Evolutionary conservation across 2,113 vertebrate genomes (phyloP).

Genomic region (Triplophysa rosa): DNA sequence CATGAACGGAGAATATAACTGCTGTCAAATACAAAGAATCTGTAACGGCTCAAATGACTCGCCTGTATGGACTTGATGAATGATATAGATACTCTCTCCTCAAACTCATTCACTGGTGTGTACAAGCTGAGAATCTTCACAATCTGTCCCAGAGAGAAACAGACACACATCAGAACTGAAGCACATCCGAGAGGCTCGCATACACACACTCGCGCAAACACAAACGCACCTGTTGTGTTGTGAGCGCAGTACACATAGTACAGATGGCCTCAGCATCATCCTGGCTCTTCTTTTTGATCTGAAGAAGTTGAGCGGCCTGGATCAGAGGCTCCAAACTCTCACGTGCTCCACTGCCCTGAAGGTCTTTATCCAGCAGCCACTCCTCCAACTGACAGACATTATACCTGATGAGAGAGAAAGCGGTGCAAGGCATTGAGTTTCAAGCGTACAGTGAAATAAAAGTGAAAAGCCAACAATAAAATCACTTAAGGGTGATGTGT

Average conservation of each 20-base stretch:
- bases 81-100: conserved; percentile 88
- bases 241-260: conserved; percentile 88
- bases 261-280: conserved; percentile 91
- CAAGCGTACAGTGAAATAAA: not conserved
- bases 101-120: conserved; percentile 96
- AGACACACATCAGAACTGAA: not conserved
- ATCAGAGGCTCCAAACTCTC: conserved; percentile 92
- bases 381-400: conserved; percentile 97
- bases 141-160: conserved; percentile 76
- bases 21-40: not conserved
- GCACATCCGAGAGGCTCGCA: not conserved
- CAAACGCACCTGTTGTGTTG: conserved; percentile 83
- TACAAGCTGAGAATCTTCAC: conserved; percentile 95
- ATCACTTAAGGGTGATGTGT: too few relatives aligned
- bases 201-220: not conserved
- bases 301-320: conserved; percentile 92
- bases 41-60: conserved; percentile 47
- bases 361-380: conserved; percentile 88
- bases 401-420: conserved; percentile 65
- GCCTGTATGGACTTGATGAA: conserved; percentile 94
- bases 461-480: too few relatives aligned
- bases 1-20: not conserved
- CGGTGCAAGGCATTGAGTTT: not conserved
- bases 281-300: conserved; percentile 95
- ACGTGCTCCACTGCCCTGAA: conserved; percentile 86